These are phyloP conservation scores for Plecturocebus donacophilus DNA, from an alignment of 2,113 vertebrate genomes.

Conservation along the genomic window DNA sequence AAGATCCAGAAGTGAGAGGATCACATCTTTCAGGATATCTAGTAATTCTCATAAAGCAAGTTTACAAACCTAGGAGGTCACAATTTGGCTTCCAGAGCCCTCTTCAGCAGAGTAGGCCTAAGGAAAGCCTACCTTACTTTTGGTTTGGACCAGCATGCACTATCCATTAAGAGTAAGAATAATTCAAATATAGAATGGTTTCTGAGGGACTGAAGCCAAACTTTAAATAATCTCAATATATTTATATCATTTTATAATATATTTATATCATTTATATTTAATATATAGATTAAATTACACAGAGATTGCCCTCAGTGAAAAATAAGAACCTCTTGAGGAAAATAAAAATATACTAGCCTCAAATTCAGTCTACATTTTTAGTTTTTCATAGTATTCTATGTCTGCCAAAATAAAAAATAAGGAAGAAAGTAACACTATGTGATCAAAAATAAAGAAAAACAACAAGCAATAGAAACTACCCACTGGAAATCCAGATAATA, in stretches of 20 bases:
- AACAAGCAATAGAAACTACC: neutral
- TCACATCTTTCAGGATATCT: neutral
- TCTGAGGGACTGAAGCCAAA: neutral
- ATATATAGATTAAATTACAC: neutral
- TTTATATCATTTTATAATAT: too few relatives aligned
- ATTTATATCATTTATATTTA: too few relatives aligned
- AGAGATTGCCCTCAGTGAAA: neutral
- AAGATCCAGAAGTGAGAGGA: neutral
- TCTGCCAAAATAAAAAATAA: neutral
- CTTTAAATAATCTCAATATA: neutral
- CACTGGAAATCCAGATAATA: neutral
- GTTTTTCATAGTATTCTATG: neutral
- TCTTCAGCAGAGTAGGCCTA: neutral
- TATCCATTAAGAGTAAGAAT: neutral
- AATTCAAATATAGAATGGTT: neutral
- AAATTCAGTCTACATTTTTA: neutral
- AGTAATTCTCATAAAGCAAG: neutral
- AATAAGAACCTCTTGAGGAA: neutral
- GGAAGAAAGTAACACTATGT: neutral
- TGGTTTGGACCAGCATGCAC: neutral
- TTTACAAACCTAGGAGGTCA: neutral
- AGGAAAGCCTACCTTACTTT: neutral
- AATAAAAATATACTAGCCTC: neutral
- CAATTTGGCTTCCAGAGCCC: neutral
- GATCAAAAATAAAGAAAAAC: neutral